Conservation (phyloP, 1,140 invertebrate genomes). For the Phocides pigmalion region DNA sequence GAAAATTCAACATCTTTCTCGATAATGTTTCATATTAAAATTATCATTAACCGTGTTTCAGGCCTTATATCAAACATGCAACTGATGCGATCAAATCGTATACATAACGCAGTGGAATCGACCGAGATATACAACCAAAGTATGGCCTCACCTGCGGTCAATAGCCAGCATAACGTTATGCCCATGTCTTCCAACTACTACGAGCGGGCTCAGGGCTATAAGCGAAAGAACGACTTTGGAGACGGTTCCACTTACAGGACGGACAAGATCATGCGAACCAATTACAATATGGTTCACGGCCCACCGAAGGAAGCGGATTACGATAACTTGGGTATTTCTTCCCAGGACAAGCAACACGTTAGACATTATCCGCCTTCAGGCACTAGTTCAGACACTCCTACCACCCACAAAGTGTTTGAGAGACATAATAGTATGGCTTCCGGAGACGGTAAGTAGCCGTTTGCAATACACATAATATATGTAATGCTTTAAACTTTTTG, state of each 20-base stretch:
- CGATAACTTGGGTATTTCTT: constrained; percentile 50
- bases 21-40: too few species aligned
- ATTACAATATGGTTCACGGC: constrained; percentile 64
- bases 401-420: constrained; percentile 65
- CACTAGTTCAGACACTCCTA: constrained; percentile 48
- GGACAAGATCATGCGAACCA: constrained; percentile 77
- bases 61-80: constrained; percentile 70
- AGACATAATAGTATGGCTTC: constrained; percentile 66
- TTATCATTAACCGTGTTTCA: constrained; percentile 49
- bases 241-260: constrained; percentile 63
- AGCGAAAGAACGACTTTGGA: constrained; percentile 74
- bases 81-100: constrained; percentile 65
- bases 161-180: constrained; percentile 58
- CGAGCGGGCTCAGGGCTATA: constrained; percentile 65
- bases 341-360: constrained; percentile 52
- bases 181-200: constrained; percentile 70
- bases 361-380: constrained; percentile 58
- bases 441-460: constrained; percentile 64
- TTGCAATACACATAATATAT: constrained; percentile 12
- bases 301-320: constrained; percentile 62
- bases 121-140: constrained; percentile 72
- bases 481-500: constrained; percentile 56
- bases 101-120: constrained; percentile 69
- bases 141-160: constrained; percentile 54
- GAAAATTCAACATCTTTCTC: too few species aligned